These are phyloP conservation scores for Microcebus lehilahytsara DNA, from an alignment of 2,113 vertebrate genomes.

Conservation along the genomic window DNA sequence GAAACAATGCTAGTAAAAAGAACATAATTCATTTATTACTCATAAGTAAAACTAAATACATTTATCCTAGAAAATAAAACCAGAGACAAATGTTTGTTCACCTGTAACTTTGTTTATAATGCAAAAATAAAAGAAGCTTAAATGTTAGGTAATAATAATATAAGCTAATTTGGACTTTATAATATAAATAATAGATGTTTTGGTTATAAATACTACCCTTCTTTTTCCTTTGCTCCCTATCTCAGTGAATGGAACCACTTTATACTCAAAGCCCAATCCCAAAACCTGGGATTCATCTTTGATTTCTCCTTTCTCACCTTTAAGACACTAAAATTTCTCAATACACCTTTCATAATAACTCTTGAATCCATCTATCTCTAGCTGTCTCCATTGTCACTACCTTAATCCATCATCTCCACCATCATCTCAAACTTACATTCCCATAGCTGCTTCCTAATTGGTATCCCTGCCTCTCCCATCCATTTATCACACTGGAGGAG, in stretches of 20 bases:
- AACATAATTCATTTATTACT: background rate
- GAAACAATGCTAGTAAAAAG: background rate
- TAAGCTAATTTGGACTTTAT: background rate
- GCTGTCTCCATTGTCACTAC: background rate
- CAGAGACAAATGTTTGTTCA: conserved; percentile 11
- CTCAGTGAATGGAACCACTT: background rate
- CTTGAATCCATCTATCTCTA: background rate
- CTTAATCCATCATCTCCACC: background rate
- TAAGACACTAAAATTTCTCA: background rate
- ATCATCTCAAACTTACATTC: background rate
- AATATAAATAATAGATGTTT: conserved; percentile 2
- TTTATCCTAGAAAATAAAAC: conserved; percentile 22
- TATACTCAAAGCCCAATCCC: background rate
- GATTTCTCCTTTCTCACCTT: background rate
- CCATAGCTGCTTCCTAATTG: background rate
- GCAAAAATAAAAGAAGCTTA: background rate
- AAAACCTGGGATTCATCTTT: background rate
- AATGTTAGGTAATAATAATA: background rate
- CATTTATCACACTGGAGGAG: background rate
- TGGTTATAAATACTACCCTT: background rate
- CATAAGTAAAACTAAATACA: conserved; percentile 27
- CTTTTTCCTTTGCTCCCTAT: conserved; percentile 1
- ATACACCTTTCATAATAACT: background rate
- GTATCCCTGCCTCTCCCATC: background rate
- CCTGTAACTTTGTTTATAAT: conserved; percentile 29